These are phyloP conservation scores for Crotalus horridus DNA, from an alignment of 2,113 vertebrate genomes.

Conservation along the genomic window DNA sequence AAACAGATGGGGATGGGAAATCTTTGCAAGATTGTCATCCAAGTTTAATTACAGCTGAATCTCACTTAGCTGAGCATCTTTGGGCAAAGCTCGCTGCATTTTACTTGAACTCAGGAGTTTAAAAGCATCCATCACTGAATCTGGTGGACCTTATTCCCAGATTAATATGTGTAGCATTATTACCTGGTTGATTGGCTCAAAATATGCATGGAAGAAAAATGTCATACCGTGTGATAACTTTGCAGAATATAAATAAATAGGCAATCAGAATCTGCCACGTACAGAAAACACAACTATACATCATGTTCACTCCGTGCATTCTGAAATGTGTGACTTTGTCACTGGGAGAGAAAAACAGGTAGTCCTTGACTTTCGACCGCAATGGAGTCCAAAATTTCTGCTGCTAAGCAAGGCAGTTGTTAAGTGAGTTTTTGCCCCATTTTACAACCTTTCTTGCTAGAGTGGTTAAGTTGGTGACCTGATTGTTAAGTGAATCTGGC, in stretches of 20 bases:
- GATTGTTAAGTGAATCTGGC: background rate
- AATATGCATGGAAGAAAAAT: background rate
- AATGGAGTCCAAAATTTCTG: background rate
- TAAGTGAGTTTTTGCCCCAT: background rate
- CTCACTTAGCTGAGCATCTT: background rate
- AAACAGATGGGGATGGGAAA: background rate
- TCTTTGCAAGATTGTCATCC: background rate
- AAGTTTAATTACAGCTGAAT: background rate
- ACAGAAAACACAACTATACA: background rate
- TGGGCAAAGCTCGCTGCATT: background rate
- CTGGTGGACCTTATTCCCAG: background rate
- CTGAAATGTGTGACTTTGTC: background rate
- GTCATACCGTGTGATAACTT: background rate
- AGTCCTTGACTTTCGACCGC: background rate
- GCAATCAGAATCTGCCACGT: background rate
- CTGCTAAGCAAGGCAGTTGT: background rate
- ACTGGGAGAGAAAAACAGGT: background rate
- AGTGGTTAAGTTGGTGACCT: background rate
- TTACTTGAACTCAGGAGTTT: background rate
- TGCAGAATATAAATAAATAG: background rate
- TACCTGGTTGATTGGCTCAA: background rate
- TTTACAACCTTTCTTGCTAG: background rate
- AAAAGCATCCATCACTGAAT: background rate
- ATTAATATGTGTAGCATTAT: background rate
- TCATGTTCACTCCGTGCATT: background rate